phyloP scores from a whole-genome alignment of 2,888 invertebrate genomes.

The Aphodius sticticus region DNA sequence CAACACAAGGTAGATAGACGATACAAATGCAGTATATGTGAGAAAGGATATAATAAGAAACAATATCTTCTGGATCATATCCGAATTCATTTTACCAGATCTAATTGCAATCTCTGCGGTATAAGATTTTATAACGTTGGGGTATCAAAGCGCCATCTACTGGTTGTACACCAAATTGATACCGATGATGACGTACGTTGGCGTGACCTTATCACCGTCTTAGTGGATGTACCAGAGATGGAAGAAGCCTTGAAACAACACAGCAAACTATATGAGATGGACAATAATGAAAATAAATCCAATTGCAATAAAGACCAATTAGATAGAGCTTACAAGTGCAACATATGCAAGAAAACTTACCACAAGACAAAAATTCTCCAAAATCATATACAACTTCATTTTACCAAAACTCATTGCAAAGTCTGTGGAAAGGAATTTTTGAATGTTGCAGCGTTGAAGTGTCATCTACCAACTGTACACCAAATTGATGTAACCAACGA shows the following conservation, averaged over 20 bases:
- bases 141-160: not conserved
- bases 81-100: not conserved
- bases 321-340: not conserved
- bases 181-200: not conserved
- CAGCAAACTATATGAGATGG: not conserved
- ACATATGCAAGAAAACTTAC: not conserved
- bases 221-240: not conserved
- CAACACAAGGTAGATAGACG: not conserved
- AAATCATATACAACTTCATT: not conserved
- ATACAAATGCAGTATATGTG: not conserved
- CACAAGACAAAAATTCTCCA: not conserved
- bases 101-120: not conserved
- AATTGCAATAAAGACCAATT: not conserved
- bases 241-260: not conserved
- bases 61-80: not conserved
- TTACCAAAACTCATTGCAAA: not conserved
- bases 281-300: not conserved
- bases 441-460: not conserved
- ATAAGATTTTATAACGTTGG: not conserved
- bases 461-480: not conserved
- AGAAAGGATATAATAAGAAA: not conserved
- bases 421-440: constrained; percentile 4
- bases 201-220: not conserved
- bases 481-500: not conserved
- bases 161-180: not conserved